Evolutionary conservation across 2,797 vertebrate species (phyloP), one percentile per base, ranked within the genome.

Genomic region (Muscicapa comitata): DNA sequence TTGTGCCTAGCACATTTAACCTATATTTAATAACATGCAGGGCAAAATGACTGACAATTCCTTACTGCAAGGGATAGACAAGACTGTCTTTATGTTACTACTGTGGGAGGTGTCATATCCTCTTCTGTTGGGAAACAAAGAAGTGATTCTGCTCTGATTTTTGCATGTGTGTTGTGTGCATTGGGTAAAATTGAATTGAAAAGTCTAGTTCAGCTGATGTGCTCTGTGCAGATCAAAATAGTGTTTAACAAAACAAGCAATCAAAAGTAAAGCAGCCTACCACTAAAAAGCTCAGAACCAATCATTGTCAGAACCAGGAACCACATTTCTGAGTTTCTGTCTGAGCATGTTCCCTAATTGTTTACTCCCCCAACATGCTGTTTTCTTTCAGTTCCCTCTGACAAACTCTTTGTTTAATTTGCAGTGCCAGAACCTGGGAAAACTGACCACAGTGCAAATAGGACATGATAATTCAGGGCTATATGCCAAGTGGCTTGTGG

Each of bases 401-500:
- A 86, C 75, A 82, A 54, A 53, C 58, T 72, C 55, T 83, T 70
- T 74, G 33, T 73, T 97, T 76, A 45, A 91, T 93, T 96, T 97
- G 16, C 96, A 99, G 99, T 99, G 99, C 95, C 99, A 99, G 98
- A 99, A 99, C 96, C 98, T 99, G 93, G 99, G 99, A 53, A 99
- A 99, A 93, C 98, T 99, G 96, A 99, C 99, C 88, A 99, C 99
- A 16, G 99, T 99, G 85, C 99, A 99, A 97, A 99, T 99, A 98
- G 99, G 99, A 94, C 99, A 99, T 33, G 99, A 99, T 97, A 99
- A 99, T 98, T 98, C 99, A 25, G 99, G 99, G 25, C 97, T 99
- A 43, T 99, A 99, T 71, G 99, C 99, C 77, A 99, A 99, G 96
- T 99, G 99, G 99, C 98, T 99, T 29, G 99, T 99, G 96, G 99